These are phyloP conservation scores for Scaptomyza cyrtandrae DNA, from an alignment of 2,888 invertebrate species.

Conservation along the genomic window DNA sequence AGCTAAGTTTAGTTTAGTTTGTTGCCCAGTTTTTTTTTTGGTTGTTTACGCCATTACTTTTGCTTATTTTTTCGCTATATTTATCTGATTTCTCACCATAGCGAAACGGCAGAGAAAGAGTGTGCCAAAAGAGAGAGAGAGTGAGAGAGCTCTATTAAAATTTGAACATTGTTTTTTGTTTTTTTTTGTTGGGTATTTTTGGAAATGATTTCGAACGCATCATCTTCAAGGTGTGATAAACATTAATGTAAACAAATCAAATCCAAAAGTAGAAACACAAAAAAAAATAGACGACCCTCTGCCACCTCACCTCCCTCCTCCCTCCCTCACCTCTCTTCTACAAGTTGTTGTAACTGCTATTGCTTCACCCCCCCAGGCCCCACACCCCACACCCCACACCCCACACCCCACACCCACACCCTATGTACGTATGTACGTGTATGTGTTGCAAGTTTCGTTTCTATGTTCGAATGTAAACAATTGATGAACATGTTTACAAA, in stretches of 20 bases:
- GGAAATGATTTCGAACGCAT: slow-evolving; percentile 78
- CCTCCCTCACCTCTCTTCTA: neutral
- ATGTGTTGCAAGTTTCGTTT: too few relatives aligned
- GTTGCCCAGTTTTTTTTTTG: slow-evolving; percentile 23
- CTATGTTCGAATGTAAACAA: too few relatives aligned
- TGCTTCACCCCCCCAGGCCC: too few relatives aligned
- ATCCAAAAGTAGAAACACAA: slow-evolving; percentile 1
- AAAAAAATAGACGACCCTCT: too few relatives aligned
- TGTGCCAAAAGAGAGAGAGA: too few relatives aligned
- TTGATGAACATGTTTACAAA: too few relatives aligned
- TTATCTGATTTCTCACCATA: slow-evolving; percentile 53
- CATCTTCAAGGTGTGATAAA: slow-evolving; percentile 74
- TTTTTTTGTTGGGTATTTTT: slow-evolving; percentile 59
- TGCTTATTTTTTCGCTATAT: slow-evolving; percentile 63
- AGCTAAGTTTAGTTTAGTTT: neutral
- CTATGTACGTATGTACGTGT: neutral
- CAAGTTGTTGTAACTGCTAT: neutral
- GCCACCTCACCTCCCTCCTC: too few relatives aligned
- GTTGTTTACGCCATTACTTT: slow-evolving; percentile 73
- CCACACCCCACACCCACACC: neutral
- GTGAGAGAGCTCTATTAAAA: neutral
- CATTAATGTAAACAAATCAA: slow-evolving; percentile 75
- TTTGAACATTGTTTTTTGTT: too few relatives aligned
- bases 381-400: neutral
- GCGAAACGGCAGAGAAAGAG: neutral